Percentiles rank a stretch among this genome's conserved stretches.
Evolutionary conservation across 2,888 invertebrate genomes (phyloP).

Genomic region (Tyria jacobaeae): DNA sequence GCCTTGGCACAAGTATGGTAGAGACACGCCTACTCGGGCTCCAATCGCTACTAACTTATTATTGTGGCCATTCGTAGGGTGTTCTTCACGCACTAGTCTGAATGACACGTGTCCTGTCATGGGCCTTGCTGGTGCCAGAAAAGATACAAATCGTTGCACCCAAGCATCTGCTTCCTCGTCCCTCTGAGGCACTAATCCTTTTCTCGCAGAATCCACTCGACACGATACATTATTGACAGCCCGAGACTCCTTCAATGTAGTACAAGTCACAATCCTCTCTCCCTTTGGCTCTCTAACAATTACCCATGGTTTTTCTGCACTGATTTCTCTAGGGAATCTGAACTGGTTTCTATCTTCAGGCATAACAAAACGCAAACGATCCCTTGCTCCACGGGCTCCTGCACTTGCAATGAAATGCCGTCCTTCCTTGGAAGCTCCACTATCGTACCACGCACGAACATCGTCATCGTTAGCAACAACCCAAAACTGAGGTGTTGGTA

Average conservation of each 20-base stretch:
- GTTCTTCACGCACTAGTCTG: conserved; percentile 89
- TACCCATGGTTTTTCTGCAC: conserved; percentile 92
- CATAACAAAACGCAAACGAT: conserved; percentile 89
- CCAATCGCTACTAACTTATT: conserved; percentile 83
- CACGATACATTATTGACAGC: conserved; percentile 94
- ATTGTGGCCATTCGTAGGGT: conserved; percentile 74
- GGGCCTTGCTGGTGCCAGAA: conserved; percentile 88
- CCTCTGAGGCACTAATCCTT: conserved; percentile 90
- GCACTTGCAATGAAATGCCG: conserved; percentile 91
- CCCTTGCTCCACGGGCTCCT: conserved; percentile 91
- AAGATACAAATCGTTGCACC: conserved; percentile 90
- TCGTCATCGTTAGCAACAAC: conserved; percentile 90
- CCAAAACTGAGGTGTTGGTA: conserved; percentile 89
- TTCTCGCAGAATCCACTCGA: conserved; percentile 88
- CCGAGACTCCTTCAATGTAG: conserved; percentile 92
- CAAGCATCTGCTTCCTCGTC: conserved; percentile 90
- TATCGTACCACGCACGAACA: conserved; percentile 90
- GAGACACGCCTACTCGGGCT: conserved; percentile 91
- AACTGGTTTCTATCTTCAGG: conserved; percentile 89
- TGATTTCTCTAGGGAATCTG: conserved; percentile 90
- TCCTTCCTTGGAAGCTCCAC: conserved; percentile 86
- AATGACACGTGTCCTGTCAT: conserved; percentile 94
- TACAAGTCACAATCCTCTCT: conserved; percentile 93
- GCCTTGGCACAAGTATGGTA: conserved; percentile 93
- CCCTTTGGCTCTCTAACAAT: conserved; percentile 92